phyloP scores from a whole-genome alignment of 2,888 invertebrate species.

The Pristionchus entomophagus region DNA sequence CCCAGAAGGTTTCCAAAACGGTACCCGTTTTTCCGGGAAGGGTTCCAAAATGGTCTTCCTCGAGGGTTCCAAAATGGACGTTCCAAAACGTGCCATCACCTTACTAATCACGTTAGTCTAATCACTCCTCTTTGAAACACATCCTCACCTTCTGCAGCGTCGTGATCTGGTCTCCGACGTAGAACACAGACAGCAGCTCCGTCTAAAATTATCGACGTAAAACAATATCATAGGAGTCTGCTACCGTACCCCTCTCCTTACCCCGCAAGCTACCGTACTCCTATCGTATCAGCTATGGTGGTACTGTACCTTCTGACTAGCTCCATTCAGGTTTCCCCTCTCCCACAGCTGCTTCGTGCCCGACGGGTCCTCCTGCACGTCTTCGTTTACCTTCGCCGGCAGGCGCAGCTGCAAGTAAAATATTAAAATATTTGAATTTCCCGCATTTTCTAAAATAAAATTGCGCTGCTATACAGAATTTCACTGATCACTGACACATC shows the following conservation, averaged over 20 bases:
- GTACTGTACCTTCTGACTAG: conserved; percentile 89
- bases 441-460: neutral
- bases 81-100: too few species aligned
- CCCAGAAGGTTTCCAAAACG: too few species aligned
- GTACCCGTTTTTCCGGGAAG: too few species aligned
- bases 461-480: too few species aligned
- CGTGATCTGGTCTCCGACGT: conserved; percentile 94
- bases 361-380: conserved; percentile 99
- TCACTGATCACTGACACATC: too few species aligned
- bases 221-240: neutral
- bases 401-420: conserved; percentile 82
- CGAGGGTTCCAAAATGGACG: too few species aligned
- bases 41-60: too few species aligned
- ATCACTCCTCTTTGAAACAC: too few species aligned
- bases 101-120: too few species aligned
- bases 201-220: conserved; percentile 75
- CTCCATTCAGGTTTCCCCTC: conserved; percentile 90
- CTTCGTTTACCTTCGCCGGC: conserved; percentile 92
- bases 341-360: conserved; percentile 97
- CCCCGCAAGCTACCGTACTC: neutral
- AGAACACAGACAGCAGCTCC: conserved; percentile 92
- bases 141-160: conserved; percentile 83
- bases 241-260: neutral
- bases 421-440: conserved; percentile 16
- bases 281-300: neutral